Base-by-base conservation (phyloP, 2,888 invertebrate species). In the Sisyra terminalis region DNA sequence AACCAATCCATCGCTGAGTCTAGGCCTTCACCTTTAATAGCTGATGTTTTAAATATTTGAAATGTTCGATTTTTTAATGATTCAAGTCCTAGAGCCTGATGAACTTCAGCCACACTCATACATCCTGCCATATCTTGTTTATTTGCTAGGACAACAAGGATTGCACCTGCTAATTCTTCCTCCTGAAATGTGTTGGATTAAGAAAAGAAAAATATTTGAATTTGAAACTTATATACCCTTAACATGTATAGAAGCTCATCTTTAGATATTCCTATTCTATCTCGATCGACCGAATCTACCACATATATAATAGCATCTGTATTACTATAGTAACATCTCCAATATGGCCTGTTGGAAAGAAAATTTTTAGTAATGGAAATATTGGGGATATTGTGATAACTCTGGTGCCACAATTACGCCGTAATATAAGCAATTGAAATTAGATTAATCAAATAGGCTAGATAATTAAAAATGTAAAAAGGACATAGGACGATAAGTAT, bases 1-100 rank as follows among this genome's bases (percentile, higher is more conserved):
- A 92, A 76, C 97, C 98, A 98, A 63, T 98, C 96, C 98, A 98
- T 98, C 46, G 97, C 94, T 65, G 92, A 90, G 62, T 98, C 94
- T 40, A 98, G 71, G 1, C 98, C 98, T 64, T 96, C 94, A 17
- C 97, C 97, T 63, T 94, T 89, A 50, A 92, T 87, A 37, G 98
- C 98, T 1, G 96, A 96, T 2, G 97, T 96, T 70, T 97, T 97
- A 66, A 98, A 98, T 58, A 98, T 97, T 73, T 96, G 94, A 73
- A 98, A 97, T 57, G 96, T 96, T 58, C 97, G 75, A 66, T 90
- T 93, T 64, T 94, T 92, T 43, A 98, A 71, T 10, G 88, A 85
- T 53, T 96, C 90, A 53, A 98, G 69, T 10, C 97, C 97, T 37
- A 98, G 68, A 1, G 94, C 90, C 64, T 90, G 90, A 60, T 97